Evolutionary conservation across 2,888 invertebrate genomes (phyloP), one percentile per base, ranked within the genome.

Genomic region (Cryptosula pallasiana): DNA sequence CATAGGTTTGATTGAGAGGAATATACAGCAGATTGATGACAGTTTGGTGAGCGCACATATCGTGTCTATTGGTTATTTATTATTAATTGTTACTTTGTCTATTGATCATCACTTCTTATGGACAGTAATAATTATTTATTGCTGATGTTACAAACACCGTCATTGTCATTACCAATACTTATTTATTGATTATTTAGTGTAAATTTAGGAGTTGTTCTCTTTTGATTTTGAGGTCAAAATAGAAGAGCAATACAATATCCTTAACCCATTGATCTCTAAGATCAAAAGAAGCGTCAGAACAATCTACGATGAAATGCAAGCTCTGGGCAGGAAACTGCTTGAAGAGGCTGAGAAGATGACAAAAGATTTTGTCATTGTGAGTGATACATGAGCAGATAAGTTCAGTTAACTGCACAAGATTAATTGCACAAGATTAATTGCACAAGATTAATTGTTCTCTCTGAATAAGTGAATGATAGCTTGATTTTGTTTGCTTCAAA

Each of bases 41-140:
- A 32, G 63, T 34, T 27, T 63, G 27, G 63, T 63, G 32, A 63
- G 63, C 32, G n/a, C n/a, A n/a, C n/a, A n/a, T n/a, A n/a, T n/a
- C n/a, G n/a, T n/a, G n/a, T n/a, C n/a, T n/a, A n/a, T n/a, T n/a
- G n/a, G n/a, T n/a, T n/a, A n/a, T n/a, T n/a, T n/a, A n/a, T n/a
- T n/a, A n/a, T n/a, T n/a, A n/a, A n/a, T n/a, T n/a, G n/a, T n/a
- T n/a, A n/a, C n/a, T n/a, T n/a, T n/a, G n/a, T n/a, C n/a, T n/a
- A n/a, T n/a, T n/a, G n/a, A n/a, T n/a, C n/a, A n/a, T n/a, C n/a
- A n/a, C n/a, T n/a, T n/a, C n/a, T n/a, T n/a, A n/a, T n/a, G n/a
- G n/a, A n/a, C n/a, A n/a, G n/a, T n/a, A n/a, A n/a, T n/a, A n/a
- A n/a, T n/a, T n/a, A n/a, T n/a, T n/a, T n/a, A n/a, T n/a, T n/a